Conservation (phyloP, 2,797 vertebrate genomes). For the Sebastes variabilis region DNA sequence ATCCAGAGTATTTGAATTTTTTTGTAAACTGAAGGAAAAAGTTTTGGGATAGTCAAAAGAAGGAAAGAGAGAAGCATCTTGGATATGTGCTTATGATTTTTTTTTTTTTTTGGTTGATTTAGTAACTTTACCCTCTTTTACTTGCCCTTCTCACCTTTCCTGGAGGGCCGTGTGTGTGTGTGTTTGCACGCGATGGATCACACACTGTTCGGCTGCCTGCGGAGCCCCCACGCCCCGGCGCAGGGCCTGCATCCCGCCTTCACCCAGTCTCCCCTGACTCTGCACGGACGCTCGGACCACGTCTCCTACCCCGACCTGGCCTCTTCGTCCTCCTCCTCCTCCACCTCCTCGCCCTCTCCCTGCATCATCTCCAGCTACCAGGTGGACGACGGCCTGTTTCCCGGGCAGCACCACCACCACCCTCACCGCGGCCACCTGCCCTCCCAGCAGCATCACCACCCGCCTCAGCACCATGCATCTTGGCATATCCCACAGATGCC, state of each 20-base stretch:
- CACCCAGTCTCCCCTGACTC: conserved; percentile 91
- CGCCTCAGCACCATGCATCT: conserved; percentile 88
- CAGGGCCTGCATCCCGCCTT: conserved; percentile 96
- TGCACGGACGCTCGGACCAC: conserved; percentile 96
- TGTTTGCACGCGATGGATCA: conserved; percentile 92
- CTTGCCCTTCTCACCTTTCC: conserved; percentile 75
- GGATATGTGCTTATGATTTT: conserved; percentile 73
- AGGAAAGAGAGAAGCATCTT: conserved; percentile 69
- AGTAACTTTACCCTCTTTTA: conserved; percentile 33
- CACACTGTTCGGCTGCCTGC: conserved; percentile 97
- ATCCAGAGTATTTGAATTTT: conserved; percentile 21
- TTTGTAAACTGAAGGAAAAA: conserved; percentile 33
- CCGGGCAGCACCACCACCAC: conserved; percentile 86
- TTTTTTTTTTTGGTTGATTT: conserved; percentile 40
- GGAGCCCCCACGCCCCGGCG: conserved; percentile 92
- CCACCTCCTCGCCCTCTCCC: conserved; percentile 88
- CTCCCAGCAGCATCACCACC: conserved; percentile 88
- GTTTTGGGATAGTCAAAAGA: conserved; percentile 41
- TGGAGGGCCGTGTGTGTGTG: conserved; percentile 65
- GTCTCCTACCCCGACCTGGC: conserved; percentile 96
- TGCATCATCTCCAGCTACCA: conserved; percentile 95
- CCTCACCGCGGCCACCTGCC: conserved; percentile 75
- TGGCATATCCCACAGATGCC: conserved; percentile 98
- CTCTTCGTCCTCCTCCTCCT: conserved; percentile 88
- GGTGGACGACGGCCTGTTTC: conserved; percentile 91